These are phyloP conservation scores for Heterotis niloticus DNA, from an alignment of 2,113 vertebrate species.

Conservation along the genomic window DNA sequence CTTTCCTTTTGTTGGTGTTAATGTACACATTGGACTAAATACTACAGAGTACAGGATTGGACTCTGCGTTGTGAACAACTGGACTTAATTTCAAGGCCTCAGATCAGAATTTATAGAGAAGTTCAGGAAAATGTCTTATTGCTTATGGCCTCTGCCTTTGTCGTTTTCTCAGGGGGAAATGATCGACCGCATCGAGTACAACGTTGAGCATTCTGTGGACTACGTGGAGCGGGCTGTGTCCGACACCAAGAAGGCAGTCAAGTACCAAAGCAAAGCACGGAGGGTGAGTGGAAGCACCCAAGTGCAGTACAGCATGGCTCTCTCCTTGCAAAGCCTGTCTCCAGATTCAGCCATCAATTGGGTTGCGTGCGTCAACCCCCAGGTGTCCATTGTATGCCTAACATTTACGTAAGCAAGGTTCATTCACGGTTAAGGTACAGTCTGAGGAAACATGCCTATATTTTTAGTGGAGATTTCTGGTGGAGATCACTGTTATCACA, in stretches of 20 bases:
- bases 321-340: background rate
- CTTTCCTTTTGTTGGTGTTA: too few relatives aligned
- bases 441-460: too few relatives aligned
- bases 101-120: too few relatives aligned
- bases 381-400: background rate
- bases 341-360: background rate
- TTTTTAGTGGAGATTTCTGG: background rate
- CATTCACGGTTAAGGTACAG: too few relatives aligned
- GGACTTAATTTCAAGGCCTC: too few relatives aligned
- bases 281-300: slow-evolving; percentile 72
- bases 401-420: too few relatives aligned
- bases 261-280: slow-evolving; percentile 95
- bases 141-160: slow-evolving; percentile 20
- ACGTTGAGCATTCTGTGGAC: slow-evolving; percentile 93
- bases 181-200: slow-evolving; percentile 97
- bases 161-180: slow-evolving; percentile 78
- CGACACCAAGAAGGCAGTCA: slow-evolving; percentile 95
- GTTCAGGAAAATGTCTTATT: too few relatives aligned
- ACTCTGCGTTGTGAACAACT: too few relatives aligned
- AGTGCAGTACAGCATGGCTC: background rate
- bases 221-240: slow-evolving; percentile 93
- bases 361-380: background rate
- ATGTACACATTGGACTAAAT: too few relatives aligned
- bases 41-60: too few relatives aligned
- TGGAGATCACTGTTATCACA: background rate